Conservation (phyloP, 2,113 vertebrate species). For the Pygoscelis adeliae region DNA sequence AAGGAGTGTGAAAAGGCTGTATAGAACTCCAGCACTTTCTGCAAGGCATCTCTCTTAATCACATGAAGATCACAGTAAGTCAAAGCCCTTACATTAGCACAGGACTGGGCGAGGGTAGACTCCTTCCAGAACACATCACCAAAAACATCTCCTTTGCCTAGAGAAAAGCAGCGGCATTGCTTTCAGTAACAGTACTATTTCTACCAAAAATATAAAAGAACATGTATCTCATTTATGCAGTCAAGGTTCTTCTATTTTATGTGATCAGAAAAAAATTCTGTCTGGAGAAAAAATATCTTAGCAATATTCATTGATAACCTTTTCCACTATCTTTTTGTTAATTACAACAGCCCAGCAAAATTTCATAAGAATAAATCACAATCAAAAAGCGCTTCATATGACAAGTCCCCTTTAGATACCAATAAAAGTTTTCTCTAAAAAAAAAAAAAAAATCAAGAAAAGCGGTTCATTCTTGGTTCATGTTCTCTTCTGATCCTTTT, state of each 20-base stretch:
- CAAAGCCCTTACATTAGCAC: constrained; percentile 92
- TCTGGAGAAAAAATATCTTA: background rate
- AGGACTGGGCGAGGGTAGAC: constrained; percentile 89
- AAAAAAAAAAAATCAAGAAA: background rate
- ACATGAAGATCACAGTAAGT: constrained; percentile 97
- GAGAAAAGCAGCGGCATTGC: background rate
- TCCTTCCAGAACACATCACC: constrained; percentile 99
- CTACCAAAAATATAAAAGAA: background rate
- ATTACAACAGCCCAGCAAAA: background rate
- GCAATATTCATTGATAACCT: background rate
- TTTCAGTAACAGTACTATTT: background rate
- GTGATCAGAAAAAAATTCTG: background rate
- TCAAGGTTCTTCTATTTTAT: background rate
- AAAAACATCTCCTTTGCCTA: constrained; percentile 97
- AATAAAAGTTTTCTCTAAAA: background rate
- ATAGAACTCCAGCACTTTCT: constrained; percentile 97
- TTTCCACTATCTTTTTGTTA: background rate
- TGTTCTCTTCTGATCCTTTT: background rate
- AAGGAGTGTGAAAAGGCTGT: constrained; percentile 94
- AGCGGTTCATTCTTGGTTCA: background rate
- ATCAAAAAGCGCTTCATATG: background rate
- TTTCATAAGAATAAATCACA: background rate
- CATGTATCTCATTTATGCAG: background rate
- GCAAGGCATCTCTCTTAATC: constrained; percentile 92
- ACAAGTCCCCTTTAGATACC: background rate